phyloP scores from a whole-genome alignment of 2,113 vertebrate species.

The Mesembrinibis cayennensis region DNA sequence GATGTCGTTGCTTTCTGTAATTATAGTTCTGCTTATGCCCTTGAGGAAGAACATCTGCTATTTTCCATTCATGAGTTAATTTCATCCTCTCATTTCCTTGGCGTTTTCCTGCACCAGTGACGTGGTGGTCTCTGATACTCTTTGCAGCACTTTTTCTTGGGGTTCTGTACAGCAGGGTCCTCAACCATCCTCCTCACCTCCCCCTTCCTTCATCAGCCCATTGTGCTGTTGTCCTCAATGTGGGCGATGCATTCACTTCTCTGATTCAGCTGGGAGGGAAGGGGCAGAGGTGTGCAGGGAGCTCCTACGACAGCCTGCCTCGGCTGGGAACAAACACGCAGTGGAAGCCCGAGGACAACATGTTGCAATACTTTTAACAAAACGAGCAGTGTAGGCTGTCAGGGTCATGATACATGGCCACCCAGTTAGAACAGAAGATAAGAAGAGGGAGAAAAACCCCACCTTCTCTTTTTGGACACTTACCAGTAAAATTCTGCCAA shows the following conservation, averaged over 20 bases:
- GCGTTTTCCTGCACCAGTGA: not conserved
- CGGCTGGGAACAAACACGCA: not conserved
- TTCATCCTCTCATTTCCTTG: not conserved
- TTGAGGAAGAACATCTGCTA: slow-evolving; percentile 67
- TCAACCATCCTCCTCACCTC: not conserved
- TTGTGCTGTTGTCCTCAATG: not conserved
- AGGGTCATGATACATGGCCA: not conserved
- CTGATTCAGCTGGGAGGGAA: not conserved
- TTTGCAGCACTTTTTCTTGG: not conserved
- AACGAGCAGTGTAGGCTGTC: not conserved
- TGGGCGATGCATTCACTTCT: not conserved
- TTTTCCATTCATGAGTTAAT: slow-evolving; percentile 43
- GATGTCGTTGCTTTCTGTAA: slow-evolving; percentile 29
- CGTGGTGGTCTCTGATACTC: not conserved
- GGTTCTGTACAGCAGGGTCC: not conserved
- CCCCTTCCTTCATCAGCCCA: not conserved
- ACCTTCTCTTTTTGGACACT: not conserved
- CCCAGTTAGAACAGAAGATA: not conserved
- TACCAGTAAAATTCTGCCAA: not conserved
- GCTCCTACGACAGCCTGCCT: not conserved
- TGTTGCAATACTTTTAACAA: not conserved
- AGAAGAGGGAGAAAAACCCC: not conserved
- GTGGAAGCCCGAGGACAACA: not conserved
- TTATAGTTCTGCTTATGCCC: slow-evolving; percentile 48
- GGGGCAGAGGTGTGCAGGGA: not conserved